Percentiles rank a stretch among this genome's conserved stretches.
These are phyloP conservation scores for Diplolepis rosae DNA, from an alignment of 2,888 invertebrate genomes.

Conservation along the genomic window DNA sequence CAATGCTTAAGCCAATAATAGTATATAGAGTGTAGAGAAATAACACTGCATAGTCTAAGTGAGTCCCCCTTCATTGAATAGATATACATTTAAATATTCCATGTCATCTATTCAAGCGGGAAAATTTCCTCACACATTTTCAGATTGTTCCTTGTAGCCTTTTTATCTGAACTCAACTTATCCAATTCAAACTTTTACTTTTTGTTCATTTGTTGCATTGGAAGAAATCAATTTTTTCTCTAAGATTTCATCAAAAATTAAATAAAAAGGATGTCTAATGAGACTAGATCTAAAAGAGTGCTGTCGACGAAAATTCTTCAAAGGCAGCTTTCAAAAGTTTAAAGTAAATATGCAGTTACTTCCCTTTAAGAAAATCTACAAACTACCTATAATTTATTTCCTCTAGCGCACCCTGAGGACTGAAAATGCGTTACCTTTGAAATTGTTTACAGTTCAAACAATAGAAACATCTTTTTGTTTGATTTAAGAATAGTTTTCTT, in stretches of 20 bases:
- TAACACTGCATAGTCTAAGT: slow-evolving; percentile 33
- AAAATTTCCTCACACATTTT: neutral
- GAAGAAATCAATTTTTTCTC: neutral
- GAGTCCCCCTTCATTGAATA: slow-evolving; percentile 1
- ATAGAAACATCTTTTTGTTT: neutral
- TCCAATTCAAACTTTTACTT: no score
- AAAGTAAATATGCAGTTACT: slow-evolving; percentile 23
- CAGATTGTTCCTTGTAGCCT: no score
- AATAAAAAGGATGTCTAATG: neutral
- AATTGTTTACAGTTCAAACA: neutral
- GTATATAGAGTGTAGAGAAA: slow-evolving; percentile 34
- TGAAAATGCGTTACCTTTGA: neutral
- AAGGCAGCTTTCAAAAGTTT: slow-evolving; percentile 18
- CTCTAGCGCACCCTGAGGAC: neutral
- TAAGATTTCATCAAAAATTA: neutral
- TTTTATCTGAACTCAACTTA: no score
- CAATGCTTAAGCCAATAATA: slow-evolving; percentile 44
- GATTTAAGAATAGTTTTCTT: neutral
- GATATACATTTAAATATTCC: no score
- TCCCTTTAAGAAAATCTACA: slow-evolving; percentile 2
- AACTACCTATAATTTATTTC: neutral
- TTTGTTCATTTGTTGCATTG: no score
- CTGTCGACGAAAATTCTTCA: slow-evolving; percentile 24
- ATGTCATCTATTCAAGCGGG: no score
- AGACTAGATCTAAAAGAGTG: neutral